phyloP scores from a whole-genome alignment of 2,113 vertebrate genomes.

The Podilymbus podiceps region DNA sequence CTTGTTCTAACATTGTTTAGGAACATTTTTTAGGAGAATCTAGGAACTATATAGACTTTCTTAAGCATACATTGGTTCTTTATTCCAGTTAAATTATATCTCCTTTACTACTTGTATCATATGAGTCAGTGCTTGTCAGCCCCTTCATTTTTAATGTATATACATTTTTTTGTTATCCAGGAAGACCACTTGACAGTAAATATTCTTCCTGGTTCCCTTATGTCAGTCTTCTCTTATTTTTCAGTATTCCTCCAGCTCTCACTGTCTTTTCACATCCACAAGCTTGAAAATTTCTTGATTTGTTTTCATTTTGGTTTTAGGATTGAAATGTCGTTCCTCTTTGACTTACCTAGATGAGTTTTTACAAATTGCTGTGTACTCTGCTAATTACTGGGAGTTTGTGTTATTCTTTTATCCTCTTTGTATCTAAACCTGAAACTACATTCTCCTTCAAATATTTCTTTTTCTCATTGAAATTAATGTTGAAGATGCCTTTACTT shows the following conservation, averaged over 20 bases:
- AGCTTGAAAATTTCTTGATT: background rate
- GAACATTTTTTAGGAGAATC: background rate
- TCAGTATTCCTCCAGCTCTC: background rate
- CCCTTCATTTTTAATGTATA: background rate
- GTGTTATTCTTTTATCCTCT: background rate
- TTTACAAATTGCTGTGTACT: background rate
- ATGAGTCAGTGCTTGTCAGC: background rate
- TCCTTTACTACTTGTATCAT: background rate
- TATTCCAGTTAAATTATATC: background rate
- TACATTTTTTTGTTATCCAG: background rate
- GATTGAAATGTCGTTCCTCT: background rate
- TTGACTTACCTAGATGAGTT: background rate
- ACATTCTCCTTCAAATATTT: background rate
- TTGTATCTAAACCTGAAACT: background rate
- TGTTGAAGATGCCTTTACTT: background rate
- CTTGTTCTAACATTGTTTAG: background rate
- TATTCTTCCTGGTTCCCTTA: background rate
- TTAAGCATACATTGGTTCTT: background rate
- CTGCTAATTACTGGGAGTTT: background rate
- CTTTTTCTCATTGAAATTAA: background rate
- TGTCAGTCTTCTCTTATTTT: background rate
- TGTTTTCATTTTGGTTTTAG: background rate
- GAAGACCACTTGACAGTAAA: background rate
- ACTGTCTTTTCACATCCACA: background rate
- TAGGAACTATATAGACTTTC: background rate